Evolutionary conservation across 2,888 invertebrate genomes (phyloP).

Genomic region (Lathronympha strigana): DNA sequence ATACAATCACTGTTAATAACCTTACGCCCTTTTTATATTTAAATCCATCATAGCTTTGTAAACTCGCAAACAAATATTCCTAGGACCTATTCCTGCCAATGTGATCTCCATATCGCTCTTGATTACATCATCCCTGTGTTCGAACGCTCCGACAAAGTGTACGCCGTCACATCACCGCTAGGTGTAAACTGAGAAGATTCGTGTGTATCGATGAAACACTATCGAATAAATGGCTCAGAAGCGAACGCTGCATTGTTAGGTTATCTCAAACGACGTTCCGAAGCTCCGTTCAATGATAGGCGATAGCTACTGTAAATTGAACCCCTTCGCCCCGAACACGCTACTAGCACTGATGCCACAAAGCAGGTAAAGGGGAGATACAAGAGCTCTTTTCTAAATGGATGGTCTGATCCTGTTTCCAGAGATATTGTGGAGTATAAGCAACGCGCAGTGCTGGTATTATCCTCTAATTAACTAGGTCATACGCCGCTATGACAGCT

Average conservation of each 20-base stretch:
- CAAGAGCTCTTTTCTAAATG: conserved; percentile 25
- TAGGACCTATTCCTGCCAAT: not conserved
- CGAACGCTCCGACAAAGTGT: conserved; percentile 7
- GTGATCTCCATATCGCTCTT: conserved; percentile 17
- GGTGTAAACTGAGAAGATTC: conserved; percentile 44
- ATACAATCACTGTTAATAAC: no score
- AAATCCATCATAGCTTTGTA: not conserved
- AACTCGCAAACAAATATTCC: conserved; percentile 22
- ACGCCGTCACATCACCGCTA: conserved; percentile 24
- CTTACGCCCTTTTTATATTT: conserved; percentile 37
- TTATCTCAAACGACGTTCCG: conserved; percentile 67
- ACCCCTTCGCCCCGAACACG: conserved; percentile 48
- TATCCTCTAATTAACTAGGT: conserved; percentile 33
- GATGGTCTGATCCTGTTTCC: conserved; percentile 34
- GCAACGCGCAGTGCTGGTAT: conserved; percentile 32
- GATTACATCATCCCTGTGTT: conserved; percentile 12
- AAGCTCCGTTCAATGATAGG: conserved; percentile 53
- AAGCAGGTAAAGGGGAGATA: conserved; percentile 35
- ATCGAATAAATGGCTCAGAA: conserved; percentile 71
- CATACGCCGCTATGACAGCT: conserved; percentile 30
- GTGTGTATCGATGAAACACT: conserved; percentile 52
- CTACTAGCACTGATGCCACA: conserved; percentile 28
- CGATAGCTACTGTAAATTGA: conserved; percentile 64
- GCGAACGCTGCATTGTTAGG: conserved; percentile 70
- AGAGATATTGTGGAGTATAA: conserved; percentile 30